Base-by-base conservation (phyloP, 30 jellyfish, hydroid and myxozoan species). In the Aurelia coerulea region DNA sequence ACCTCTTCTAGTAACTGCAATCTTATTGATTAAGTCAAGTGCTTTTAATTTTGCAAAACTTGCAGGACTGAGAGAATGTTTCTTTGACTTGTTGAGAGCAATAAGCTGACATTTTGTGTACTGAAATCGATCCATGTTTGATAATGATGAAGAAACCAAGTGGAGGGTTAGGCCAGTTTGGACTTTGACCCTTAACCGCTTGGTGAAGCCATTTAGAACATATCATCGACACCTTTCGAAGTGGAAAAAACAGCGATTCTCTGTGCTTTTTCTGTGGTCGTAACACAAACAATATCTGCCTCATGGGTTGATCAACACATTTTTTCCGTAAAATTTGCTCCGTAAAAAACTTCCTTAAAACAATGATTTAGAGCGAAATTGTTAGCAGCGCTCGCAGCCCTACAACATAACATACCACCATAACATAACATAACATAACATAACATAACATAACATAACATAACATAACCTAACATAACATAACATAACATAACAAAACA, bases 1-100 rank as follows among this genome's bases (percentile, higher is more conserved):
- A 49, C 80, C 23, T 70, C 80, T 70, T 70, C 80, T 70, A 16
- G 80, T 70, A 70, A 70, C 80, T 70, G 80, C 80, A 31, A 35
- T 70, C 32, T 60, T 60, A 2, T 60, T 60, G 69, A 60, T 60
- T 60, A 60, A 60, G 13, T 23, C 69, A 60, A 60, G 69, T 5
- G 69, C 69, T 60, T 60, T 60, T 13, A 60, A 60, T 60, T 60
- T 60, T 1, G 69, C 33, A 60, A 5, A 60, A 60, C 33, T 60
- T 17, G 69, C 69, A 60, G 69, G 68, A 58, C 68, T 58, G 68
- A 58, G 68, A 2, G 68, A 8, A 58, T 58, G 68, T 58, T 58
- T 58, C 68, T 58, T 58, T 58, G 68, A 18, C 68, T 58, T 58
- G 68, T 58, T 58, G 68, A 58, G 68, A 58, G 18, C 68, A 12